These are phyloP conservation scores for Myocastor coypus DNA, from an alignment of 2,113 vertebrate genomes.

Conservation along the genomic window DNA sequence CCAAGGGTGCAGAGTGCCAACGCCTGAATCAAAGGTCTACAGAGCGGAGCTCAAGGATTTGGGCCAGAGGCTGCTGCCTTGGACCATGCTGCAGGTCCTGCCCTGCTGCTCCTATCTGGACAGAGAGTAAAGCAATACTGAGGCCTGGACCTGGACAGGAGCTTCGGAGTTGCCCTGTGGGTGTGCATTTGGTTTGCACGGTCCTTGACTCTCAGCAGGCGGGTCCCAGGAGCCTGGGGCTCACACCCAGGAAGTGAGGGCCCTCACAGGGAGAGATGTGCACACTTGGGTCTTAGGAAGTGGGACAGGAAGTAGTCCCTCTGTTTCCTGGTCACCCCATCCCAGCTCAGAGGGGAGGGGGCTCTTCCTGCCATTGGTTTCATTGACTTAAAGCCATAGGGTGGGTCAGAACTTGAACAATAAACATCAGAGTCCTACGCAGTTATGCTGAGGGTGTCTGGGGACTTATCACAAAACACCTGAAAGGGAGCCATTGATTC, in stretches of 20 bases:
- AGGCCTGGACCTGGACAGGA: not conserved
- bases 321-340: accelerated
- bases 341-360: accelerated
- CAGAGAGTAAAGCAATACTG: not conserved
- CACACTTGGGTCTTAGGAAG: accelerated
- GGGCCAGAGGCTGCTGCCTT: not conserved
- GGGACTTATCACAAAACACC: not conserved
- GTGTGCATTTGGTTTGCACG: not conserved
- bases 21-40: accelerated
- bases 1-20: not conserved
- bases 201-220: not conserved
- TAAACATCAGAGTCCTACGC: too few relatives aligned
- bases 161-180: not conserved
- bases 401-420: not conserved
- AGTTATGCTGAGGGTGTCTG: not conserved
- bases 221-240: not conserved
- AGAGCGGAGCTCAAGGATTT: accelerated
- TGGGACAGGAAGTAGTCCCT: accelerated
- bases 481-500: accelerated
- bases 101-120: accelerated
- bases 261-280: accelerated
- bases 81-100: accelerated
- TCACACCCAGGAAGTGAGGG: not conserved
- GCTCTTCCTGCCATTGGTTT: accelerated
- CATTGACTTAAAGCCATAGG: not conserved